Conservation (phyloP, 1,140 invertebrate genomes). For the Drosophila navojoa region DNA sequence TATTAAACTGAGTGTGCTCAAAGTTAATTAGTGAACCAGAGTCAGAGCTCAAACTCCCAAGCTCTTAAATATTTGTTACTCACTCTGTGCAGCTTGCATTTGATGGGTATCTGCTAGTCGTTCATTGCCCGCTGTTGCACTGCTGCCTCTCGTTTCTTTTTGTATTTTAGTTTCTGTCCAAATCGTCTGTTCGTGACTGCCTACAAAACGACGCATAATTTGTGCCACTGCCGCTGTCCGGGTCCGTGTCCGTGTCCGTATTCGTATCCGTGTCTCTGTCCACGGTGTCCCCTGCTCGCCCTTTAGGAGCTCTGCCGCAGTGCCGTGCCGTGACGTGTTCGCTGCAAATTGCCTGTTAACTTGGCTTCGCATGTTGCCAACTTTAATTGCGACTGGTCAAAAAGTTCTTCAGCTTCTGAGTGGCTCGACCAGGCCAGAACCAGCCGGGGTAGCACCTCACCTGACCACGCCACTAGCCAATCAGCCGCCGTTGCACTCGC, state of each 20-base stretch:
- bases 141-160: conserved; percentile 12
- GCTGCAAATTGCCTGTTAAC: conserved; percentile 55
- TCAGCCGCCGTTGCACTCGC: not conserved
- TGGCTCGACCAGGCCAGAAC: conserved; percentile 7
- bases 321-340: conserved; percentile 72
- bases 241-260: conserved; percentile 41
- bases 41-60: too few species aligned
- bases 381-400: conserved; percentile 74
- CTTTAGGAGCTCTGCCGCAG: conserved; percentile 62
- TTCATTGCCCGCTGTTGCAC: not conserved
- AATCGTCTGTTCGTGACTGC: conserved; percentile 78
- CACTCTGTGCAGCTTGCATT: not conserved
- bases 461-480: conserved; percentile 17
- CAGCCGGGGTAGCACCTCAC: conserved; percentile 15
- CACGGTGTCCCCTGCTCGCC: conserved; percentile 21
- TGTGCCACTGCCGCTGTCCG: conserved; percentile 70
- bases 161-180: conserved; percentile 31
- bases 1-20: too few species aligned
- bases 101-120: not conserved
- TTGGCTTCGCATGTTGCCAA: conserved; percentile 48
- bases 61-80: too few species aligned
- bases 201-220: conserved; percentile 77
- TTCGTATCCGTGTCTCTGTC: not conserved
- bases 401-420: conserved; percentile 45
- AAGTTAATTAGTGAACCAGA: too few species aligned